These are phyloP conservation scores for Adelges cooleyi DNA, from an alignment of 1,140 invertebrate species.

Conservation along the genomic window DNA sequence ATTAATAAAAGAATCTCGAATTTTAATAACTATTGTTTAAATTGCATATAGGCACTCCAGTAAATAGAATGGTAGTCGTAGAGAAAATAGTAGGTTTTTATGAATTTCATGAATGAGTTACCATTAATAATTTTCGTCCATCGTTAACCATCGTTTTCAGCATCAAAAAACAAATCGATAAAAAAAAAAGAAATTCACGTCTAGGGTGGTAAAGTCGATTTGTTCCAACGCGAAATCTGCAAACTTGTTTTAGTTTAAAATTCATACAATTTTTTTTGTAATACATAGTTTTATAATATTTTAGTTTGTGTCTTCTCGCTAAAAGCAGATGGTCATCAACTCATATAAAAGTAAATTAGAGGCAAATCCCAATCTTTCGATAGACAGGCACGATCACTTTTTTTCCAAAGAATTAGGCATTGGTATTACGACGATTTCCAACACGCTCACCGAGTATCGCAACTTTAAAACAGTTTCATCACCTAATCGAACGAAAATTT, in stretches of 20 bases:
- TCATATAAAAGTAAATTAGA: constrained; percentile 7
- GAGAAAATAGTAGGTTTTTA: too few species aligned
- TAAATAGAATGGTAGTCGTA: too few species aligned
- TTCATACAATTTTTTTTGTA: not conserved
- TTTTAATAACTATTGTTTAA: too few species aligned
- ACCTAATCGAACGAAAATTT: not conserved
- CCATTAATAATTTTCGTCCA: too few species aligned
- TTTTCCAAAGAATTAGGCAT: not conserved
- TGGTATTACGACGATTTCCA: not conserved
- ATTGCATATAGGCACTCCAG: too few species aligned
- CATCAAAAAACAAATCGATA: too few species aligned
- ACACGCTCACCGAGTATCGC: not conserved
- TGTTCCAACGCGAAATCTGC: too few species aligned
- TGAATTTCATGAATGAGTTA: too few species aligned
- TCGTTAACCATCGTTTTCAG: too few species aligned
- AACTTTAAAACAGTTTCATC: not conserved
- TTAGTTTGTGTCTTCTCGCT: not conserved
- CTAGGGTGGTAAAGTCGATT: too few species aligned
- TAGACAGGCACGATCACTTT: not conserved
- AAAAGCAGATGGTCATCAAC: not conserved
- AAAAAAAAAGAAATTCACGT: too few species aligned
- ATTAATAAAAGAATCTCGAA: too few species aligned
- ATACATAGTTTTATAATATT: not conserved
- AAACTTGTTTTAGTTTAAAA: not conserved
- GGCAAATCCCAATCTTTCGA: not conserved